These are phyloP conservation scores for Symphodus melops DNA, from an alignment of 2,113 vertebrate genomes.

Conservation along the genomic window DNA sequence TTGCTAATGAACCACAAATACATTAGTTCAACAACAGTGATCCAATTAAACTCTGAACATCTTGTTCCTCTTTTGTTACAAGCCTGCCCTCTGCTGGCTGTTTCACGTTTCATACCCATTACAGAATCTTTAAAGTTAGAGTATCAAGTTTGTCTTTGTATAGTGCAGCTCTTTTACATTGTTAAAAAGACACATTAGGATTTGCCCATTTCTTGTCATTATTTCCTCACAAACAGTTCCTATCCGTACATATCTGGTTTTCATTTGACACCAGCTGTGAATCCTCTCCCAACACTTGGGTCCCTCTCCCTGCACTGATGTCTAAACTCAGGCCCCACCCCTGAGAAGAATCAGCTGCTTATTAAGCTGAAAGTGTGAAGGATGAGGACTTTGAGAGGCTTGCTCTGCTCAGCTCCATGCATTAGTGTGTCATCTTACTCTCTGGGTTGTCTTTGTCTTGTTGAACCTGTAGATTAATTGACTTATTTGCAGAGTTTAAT, in stretches of 20 bases:
- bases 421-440: conserved; percentile 3
- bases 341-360: conserved; percentile 62
- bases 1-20: conserved; percentile 37
- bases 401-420: not conserved
- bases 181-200: not conserved
- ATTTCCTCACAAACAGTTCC: not conserved
- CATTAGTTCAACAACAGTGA: conserved; percentile 27
- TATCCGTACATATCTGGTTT: not conserved
- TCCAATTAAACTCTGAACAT: conserved; percentile 19
- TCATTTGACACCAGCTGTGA: conserved; percentile 51
- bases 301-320: conserved; percentile 17
- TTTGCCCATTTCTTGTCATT: not conserved
- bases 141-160: not conserved
- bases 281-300: conserved; percentile 33
- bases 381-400: conserved; percentile 23
- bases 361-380: conserved; percentile 33
- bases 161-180: not conserved
- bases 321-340: conserved; percentile 41
- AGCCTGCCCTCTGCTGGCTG: conserved; percentile 76
- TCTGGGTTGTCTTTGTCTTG: not conserved
- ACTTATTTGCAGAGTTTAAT: not conserved
- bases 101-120: not conserved
- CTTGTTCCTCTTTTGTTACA: conserved; percentile 34
- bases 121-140: not conserved
- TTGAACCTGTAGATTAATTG: not conserved